These are phyloP conservation scores for Karalla daura DNA, from an alignment of 2,797 vertebrate genomes.

Conservation along the genomic window DNA sequence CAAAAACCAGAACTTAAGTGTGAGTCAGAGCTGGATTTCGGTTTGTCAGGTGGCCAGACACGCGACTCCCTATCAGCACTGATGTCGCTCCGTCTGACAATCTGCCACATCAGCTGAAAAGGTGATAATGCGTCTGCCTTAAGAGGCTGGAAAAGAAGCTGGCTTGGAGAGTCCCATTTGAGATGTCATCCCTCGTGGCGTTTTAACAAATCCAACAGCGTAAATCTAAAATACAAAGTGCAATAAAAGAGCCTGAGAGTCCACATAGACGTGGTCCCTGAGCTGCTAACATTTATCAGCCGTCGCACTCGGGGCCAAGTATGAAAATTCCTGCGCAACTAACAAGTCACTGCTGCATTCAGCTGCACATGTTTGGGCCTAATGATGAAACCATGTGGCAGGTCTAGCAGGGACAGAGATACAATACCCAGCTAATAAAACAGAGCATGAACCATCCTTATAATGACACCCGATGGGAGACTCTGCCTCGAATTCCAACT, in stretches of 20 bases:
- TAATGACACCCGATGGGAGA: conserved; percentile 23
- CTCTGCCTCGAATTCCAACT: not conserved
- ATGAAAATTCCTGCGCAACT: not conserved
- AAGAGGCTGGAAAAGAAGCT: not conserved
- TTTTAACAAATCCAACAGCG: not conserved
- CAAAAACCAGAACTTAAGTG: too few species aligned
- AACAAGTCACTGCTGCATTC: conserved; percentile 16
- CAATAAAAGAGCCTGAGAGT: not conserved
- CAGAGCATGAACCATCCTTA: conserved; percentile 5
- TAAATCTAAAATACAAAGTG: not conserved
- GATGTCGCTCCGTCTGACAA: not conserved
- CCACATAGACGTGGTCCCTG: conserved; percentile 5
- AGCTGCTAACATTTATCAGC: conserved; percentile 23
- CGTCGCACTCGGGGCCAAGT: not conserved
- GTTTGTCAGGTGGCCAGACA: too few species aligned
- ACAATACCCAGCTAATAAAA: conserved; percentile 30
- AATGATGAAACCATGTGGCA: conserved; percentile 42
- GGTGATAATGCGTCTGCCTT: not conserved
- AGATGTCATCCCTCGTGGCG: not conserved
- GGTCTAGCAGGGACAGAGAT: not conserved
- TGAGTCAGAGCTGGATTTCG: too few species aligned
- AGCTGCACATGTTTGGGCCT: conserved; percentile 20
- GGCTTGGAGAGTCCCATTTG: not conserved
- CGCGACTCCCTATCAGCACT: not conserved
- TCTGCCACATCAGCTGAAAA: not conserved